Evolutionary conservation across 2,113 vertebrate species (phyloP).

Genomic region (Microcebus jonahi): DNA sequence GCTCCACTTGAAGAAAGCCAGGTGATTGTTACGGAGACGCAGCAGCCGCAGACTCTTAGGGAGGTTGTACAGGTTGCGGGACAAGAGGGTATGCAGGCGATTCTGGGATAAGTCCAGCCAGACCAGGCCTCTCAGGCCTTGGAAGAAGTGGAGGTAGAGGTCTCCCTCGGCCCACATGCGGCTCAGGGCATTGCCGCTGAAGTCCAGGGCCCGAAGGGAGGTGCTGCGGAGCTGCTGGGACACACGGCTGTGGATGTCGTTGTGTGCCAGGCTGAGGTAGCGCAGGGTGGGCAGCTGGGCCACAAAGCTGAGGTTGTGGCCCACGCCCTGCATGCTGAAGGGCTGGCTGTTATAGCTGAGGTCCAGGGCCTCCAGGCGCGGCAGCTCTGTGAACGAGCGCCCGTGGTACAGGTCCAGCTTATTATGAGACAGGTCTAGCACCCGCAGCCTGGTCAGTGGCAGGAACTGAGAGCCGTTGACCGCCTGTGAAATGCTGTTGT

Average conservation of each 20-base stretch:
- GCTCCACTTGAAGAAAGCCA: constrained; percentile 80
- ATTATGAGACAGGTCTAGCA: constrained; percentile 80
- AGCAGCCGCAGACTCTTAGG: constrained; percentile 62
- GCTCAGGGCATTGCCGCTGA: constrained; percentile 71
- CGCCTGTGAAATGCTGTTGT: constrained; percentile 70
- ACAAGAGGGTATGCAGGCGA: constrained; percentile 52
- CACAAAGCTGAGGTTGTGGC: constrained; percentile 78
- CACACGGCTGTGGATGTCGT: constrained; percentile 67
- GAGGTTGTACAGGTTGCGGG: constrained; percentile 40
- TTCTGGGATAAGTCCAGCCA: constrained; percentile 77
- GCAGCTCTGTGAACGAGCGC: constrained; percentile 71
- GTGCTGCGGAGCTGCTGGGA: constrained; percentile 60
- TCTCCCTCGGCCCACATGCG: constrained; percentile 73
- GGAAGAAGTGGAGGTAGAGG: constrained; percentile 79
- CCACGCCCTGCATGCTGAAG: constrained; percentile 78
- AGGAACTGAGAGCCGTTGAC: constrained; percentile 74
- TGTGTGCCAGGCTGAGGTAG: constrained; percentile 76
- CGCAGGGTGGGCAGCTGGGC: neutral
- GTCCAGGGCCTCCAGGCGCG: constrained; percentile 59
- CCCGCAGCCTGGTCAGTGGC: constrained; percentile 39
- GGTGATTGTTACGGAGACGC: constrained; percentile 59
- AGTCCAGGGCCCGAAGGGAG: constrained; percentile 66
- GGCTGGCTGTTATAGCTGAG: constrained; percentile 79
- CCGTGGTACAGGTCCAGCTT: constrained; percentile 77
- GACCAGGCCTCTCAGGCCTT: constrained; percentile 38